Evolutionary conservation across 1,140 invertebrate species (phyloP).

Genomic region (Calosoma granatense): DNA sequence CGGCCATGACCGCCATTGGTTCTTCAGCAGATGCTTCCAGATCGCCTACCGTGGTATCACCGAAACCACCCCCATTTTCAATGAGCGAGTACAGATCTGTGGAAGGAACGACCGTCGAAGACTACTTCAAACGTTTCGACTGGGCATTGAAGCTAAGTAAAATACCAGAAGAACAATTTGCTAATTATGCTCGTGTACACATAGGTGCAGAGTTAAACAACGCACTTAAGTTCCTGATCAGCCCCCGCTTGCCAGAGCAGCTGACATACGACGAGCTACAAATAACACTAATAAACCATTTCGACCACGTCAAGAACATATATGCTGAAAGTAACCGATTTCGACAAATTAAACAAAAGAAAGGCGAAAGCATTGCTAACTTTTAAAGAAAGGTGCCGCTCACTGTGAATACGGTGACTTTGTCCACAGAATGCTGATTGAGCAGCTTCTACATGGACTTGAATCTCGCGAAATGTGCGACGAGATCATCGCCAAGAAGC

Average conservation of each 20-base stretch:
- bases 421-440: conserved; percentile 22
- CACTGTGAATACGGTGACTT: conserved; percentile 21
- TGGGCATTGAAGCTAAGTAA: conserved; percentile 18
- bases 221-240: conserved; percentile 20
- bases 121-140: conserved; percentile 24
- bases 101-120: conserved; percentile 15
- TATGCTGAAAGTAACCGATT: conserved; percentile 21
- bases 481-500: conserved; percentile 21
- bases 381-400: conserved; percentile 18
- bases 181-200: conserved; percentile 20
- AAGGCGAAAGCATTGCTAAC: conserved; percentile 15
- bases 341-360: conserved; percentile 13
- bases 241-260: conserved; percentile 11
- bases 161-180: conserved; percentile 16
- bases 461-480: conserved; percentile 19
- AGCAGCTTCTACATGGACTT: conserved; percentile 20
- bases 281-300: conserved; percentile 14
- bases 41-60: no score
- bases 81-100: conserved; percentile 8
- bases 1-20: no score
- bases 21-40: no score
- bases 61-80: neutral
- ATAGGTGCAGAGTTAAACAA: conserved; percentile 20
- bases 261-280: conserved; percentile 15
- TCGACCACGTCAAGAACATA: conserved; percentile 19